Percentiles rank a stretch among this genome's conserved stretches.
Evolutionary conservation across 2,797 vertebrate species (phyloP).

Genomic region (Gymnoscopelus braueri): DNA sequence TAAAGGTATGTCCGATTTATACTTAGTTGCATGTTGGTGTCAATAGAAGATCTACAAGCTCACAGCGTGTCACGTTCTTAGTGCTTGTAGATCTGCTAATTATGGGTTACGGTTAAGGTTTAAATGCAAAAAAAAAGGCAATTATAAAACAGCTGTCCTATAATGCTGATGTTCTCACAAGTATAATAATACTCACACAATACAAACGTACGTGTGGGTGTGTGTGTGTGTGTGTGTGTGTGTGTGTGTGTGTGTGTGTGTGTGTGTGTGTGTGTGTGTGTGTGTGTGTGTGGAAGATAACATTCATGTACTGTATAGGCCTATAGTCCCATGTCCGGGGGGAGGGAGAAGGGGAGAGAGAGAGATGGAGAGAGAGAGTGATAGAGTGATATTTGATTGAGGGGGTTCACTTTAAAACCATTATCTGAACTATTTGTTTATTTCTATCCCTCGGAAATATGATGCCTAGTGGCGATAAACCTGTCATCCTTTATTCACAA

Average conservation of each 20-base stretch:
- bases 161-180: too few species aligned
- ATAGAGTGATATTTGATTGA: not conserved
- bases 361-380: not conserved
- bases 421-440: constrained; percentile 36
- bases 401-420: not conserved
- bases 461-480: constrained; percentile 58
- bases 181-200: too few species aligned
- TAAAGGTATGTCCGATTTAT: not conserved
- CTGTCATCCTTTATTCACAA: constrained; percentile 33
- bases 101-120: too few species aligned
- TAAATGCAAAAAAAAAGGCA: too few species aligned
- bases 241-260: constrained; percentile 8
- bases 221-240: not conserved
- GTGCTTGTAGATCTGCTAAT: too few species aligned
- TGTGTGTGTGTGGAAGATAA: not conserved
- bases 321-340: not conserved
- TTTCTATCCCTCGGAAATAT: constrained; percentile 43
- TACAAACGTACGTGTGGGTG: too few species aligned
- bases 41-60: too few species aligned
- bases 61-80: too few species aligned
- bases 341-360: not conserved
- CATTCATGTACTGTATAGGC: not conserved
- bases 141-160: too few species aligned
- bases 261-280: not conserved
- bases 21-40: too few species aligned